Evolutionary conservation across 2,888 invertebrate genomes (phyloP), one percentile per base, ranked within the genome.

Genomic region (Tenthredo notha): DNA sequence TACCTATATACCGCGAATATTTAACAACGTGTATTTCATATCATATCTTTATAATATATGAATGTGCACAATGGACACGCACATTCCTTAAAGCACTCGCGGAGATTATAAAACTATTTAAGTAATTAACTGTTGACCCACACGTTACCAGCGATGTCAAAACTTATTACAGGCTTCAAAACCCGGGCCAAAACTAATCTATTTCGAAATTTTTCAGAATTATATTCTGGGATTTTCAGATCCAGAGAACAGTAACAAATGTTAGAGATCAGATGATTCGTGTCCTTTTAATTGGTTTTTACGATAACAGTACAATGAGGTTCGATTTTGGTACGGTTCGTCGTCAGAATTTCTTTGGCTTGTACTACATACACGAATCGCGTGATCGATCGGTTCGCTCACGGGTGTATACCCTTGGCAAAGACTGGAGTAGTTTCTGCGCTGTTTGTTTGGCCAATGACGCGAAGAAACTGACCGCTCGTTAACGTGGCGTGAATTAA

Each of bases 401-500:
- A 74, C 72, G 72, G 72, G 47, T 25, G 21, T 75, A 40, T 18
- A 80, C 58, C 61, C 80, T 61, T 21, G 37, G 61, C 58, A 54
- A 61, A 80, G 80, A 61, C 58, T 80, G n/a, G 58, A 37, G 80
- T 58, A 61, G 80, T 80, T 80, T 61, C 80, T 80, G 80, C 40
- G 58, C 29, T 50, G 80, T 80, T 80, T 61, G 61, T 61, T 80
- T 37, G 58, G 80, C 61, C 80, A 80, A 80, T 80, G 80, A 77
- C 77, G 77, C 33, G 54, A 33, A 54, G 54, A 54, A 75, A 77
- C 50, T 50, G 77, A 80, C 80, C 61, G 80, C 80, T 80, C 80
- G 80, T 80, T 58, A 80, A 80, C 80, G 58, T 80, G 61, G 80
- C 80, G 80, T 80, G 80, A 80, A 80, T 80, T 80, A 80, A 80